Conservation (phyloP, 2,888 invertebrate genomes). For the Zonitis immaculata region DNA sequence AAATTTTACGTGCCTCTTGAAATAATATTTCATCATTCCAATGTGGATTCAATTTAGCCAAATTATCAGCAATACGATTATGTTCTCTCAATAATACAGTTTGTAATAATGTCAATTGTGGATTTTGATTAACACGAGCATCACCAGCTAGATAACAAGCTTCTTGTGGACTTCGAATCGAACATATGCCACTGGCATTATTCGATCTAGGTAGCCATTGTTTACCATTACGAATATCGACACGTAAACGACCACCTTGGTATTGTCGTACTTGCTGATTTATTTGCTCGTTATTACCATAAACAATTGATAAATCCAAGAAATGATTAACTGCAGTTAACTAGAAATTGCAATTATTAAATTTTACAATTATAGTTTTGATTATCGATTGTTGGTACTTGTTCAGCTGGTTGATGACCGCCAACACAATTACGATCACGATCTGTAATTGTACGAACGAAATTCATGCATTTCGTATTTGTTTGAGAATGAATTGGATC, state of each 20-base stretch:
- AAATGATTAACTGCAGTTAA: constrained; percentile 64
- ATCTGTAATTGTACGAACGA: constrained; percentile 65
- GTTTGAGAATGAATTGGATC: constrained; percentile 55
- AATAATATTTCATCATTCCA: constrained; percentile 70
- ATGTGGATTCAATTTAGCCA: constrained; percentile 64
- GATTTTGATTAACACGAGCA: constrained; percentile 65
- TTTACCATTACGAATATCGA: constrained; percentile 58
- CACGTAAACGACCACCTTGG: constrained; percentile 64
- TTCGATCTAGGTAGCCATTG: constrained; percentile 68
- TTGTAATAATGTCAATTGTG: constrained; percentile 66
- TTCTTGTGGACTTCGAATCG: constrained; percentile 56
- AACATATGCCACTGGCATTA: constrained; percentile 67
- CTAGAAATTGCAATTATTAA: constrained; percentile 51
- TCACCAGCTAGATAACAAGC: constrained; percentile 76
- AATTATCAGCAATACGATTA: constrained; percentile 62
- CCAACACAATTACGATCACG: constrained; percentile 63
- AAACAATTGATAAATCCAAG: constrained; percentile 75
- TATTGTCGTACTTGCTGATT: constrained; percentile 63
- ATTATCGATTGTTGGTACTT: constrained; percentile 50
- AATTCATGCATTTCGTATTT: constrained; percentile 65
- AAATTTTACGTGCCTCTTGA: constrained; percentile 68
- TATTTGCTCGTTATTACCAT: constrained; percentile 67
- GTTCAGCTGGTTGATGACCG: constrained; percentile 63
- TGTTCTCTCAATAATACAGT: constrained; percentile 67
- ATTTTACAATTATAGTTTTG: constrained; percentile 1